Evolutionary conservation across 2,113 vertebrate genomes (phyloP).

Genomic region (Willisornis vidua): DNA sequence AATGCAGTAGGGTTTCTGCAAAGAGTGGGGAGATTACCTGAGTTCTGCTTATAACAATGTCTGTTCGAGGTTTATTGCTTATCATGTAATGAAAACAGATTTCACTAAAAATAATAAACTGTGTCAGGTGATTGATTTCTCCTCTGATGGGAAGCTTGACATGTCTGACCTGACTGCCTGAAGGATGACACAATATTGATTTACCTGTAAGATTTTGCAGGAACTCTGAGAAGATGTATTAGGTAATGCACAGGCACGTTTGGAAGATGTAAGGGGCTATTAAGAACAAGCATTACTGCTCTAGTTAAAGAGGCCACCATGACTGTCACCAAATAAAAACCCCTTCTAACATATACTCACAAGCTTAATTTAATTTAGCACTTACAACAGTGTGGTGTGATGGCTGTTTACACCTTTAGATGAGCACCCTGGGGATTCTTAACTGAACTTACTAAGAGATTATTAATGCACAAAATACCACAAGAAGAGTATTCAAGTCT

Average conservation of each 20-base stretch:
- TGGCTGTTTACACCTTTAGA: constrained; percentile 7
- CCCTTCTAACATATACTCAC: not conserved
- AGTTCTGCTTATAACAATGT: not conserved
- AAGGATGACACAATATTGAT: constrained; percentile 41
- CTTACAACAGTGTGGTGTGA: not conserved
- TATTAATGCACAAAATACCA: not conserved
- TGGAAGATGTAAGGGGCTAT: constrained; percentile 7
- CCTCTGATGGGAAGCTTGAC: constrained; percentile 9
- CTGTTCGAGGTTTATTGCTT: not conserved
- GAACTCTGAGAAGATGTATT: not conserved
- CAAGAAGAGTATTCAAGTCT: not conserved
- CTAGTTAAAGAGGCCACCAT: not conserved
- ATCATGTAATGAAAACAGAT: constrained; percentile 30
- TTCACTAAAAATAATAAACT: constrained; percentile 7
- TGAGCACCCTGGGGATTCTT: not conserved
- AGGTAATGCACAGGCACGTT: constrained; percentile 1
- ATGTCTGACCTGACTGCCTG: constrained; percentile 9
- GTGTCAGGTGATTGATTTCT: constrained; percentile 34
- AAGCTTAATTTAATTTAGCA: constrained; percentile 35
- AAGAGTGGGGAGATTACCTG: not conserved
- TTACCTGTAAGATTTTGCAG: constrained; percentile 23
- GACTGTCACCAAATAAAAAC: constrained; percentile 19
- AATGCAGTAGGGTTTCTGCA: not conserved
- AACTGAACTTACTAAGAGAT: not conserved
- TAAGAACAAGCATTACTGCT: constrained; percentile 11